Evolutionary conservation across 2,888 invertebrate genomes (phyloP).

Genomic region (Heliconius ismenius): DNA sequence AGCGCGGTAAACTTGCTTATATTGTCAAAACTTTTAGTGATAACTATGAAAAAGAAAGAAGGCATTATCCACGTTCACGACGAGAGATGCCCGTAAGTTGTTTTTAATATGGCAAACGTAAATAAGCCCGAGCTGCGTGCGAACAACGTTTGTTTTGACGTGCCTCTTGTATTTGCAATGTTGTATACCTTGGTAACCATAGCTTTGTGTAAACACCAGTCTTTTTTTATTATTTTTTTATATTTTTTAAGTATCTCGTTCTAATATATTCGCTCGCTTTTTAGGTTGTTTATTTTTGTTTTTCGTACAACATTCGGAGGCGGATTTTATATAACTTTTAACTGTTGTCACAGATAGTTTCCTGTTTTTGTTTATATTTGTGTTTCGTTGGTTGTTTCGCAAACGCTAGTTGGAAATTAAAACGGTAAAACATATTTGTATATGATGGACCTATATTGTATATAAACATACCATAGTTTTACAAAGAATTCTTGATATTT

Average conservation of each 20-base stretch:
- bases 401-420: too few species aligned
- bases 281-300: background rate
- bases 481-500: too few species aligned
- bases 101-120: background rate
- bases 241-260: background rate
- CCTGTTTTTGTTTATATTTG: background rate
- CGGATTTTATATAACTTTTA: background rate
- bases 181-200: background rate
- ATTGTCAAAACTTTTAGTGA: constrained; percentile 23
- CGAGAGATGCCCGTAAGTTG: constrained; percentile 60
- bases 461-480: too few species aligned
- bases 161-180: background rate
- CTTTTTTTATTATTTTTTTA: background rate
- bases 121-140: constrained; percentile 9
- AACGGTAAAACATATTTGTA: too few species aligned
- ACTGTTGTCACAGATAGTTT: background rate
- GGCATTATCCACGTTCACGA: constrained; percentile 58
- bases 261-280: background rate
- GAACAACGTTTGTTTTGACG: constrained; percentile 11
- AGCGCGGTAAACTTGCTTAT: constrained; percentile 28
- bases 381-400: background rate
- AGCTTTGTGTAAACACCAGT: background rate
- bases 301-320: background rate
- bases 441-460: too few species aligned
- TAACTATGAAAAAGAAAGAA: constrained; percentile 50